Conservation (phyloP, 2,888 invertebrate species). For the Salpingus planirostris region DNA sequence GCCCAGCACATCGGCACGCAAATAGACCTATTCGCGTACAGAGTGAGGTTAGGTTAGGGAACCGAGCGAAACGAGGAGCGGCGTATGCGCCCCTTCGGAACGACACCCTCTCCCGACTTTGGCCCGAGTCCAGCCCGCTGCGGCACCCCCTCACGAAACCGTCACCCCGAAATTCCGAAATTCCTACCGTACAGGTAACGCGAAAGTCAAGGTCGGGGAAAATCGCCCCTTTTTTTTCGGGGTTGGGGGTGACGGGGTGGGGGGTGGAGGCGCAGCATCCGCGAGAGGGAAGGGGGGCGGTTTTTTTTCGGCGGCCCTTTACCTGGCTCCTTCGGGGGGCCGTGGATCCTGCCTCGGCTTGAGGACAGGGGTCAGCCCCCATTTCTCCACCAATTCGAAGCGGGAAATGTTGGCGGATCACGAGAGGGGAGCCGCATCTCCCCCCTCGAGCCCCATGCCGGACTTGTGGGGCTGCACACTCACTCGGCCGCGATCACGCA, state of each 20-base stretch:
- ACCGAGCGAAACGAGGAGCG: too few relatives aligned
- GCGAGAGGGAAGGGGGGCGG: slow-evolving; percentile 23
- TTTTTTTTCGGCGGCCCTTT: slow-evolving; percentile 40
- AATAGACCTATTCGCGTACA: too few relatives aligned
- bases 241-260: slow-evolving; percentile 5
- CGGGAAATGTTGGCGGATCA: slow-evolving; percentile 88
- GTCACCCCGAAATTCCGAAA: too few relatives aligned
- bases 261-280: slow-evolving; percentile 24
- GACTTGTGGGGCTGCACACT: slow-evolving; percentile 43
- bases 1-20: too few relatives aligned
- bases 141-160: too few relatives aligned
- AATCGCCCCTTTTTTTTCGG: too few relatives aligned
- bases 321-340: slow-evolving; percentile 75
- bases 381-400: slow-evolving; percentile 95
- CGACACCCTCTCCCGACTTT: too few relatives aligned
- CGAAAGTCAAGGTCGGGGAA: too few relatives aligned
- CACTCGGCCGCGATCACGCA: slow-evolving; percentile 41
- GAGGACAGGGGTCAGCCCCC: slow-evolving; percentile 97
- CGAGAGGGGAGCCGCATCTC: slow-evolving; percentile 53
- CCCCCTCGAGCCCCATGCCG: slow-evolving; percentile 53
- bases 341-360: slow-evolving; percentile 88
- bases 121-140: too few relatives aligned
- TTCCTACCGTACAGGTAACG: too few relatives aligned
- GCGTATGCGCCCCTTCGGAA: too few relatives aligned
- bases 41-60: too few relatives aligned